Evolutionary conservation across 1,140 invertebrate species (phyloP).

Genomic region (Camponotus vicinus): DNA sequence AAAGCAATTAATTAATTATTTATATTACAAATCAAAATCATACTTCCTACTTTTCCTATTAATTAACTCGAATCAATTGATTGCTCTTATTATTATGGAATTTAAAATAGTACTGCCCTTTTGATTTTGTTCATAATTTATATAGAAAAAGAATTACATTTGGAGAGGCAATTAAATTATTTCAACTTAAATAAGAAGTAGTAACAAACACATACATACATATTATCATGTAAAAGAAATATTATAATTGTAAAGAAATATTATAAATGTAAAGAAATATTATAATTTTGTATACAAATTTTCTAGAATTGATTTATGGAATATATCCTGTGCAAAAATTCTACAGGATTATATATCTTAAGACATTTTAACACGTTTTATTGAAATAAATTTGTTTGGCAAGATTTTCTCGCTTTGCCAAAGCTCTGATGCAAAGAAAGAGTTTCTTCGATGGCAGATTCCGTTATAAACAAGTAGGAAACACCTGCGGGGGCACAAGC

Average conservation of each 20-base stretch:
- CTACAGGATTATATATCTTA: not conserved
- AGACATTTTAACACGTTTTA: not conserved
- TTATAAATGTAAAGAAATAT: not conserved
- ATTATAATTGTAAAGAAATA: not conserved
- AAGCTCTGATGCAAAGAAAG: constrained; percentile 5
- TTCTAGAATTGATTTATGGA: not conserved
- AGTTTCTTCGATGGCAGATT: constrained; percentile 3
- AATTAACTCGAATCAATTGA: not conserved
- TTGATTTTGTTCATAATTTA: not conserved
- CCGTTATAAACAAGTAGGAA: constrained; percentile 50
- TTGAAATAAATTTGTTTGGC: not conserved
- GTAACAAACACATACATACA: not conserved
- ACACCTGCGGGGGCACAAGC: constrained; percentile 35
- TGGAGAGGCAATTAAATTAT: not conserved
- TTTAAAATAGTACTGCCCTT: not conserved
- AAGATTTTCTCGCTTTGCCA: not conserved
- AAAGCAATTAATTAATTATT: constrained; percentile 17
- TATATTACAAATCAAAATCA: not conserved
- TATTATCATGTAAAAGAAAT: not conserved
- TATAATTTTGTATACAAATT: constrained; percentile 12
- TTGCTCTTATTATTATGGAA: not conserved
- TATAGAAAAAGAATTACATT: not conserved
- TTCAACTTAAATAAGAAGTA: not conserved
- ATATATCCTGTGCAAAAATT: not conserved
- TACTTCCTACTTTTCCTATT: not conserved